Evolutionary conservation across 2,113 vertebrate genomes (phyloP).

Genomic region (Pedionomus torquatus): DNA sequence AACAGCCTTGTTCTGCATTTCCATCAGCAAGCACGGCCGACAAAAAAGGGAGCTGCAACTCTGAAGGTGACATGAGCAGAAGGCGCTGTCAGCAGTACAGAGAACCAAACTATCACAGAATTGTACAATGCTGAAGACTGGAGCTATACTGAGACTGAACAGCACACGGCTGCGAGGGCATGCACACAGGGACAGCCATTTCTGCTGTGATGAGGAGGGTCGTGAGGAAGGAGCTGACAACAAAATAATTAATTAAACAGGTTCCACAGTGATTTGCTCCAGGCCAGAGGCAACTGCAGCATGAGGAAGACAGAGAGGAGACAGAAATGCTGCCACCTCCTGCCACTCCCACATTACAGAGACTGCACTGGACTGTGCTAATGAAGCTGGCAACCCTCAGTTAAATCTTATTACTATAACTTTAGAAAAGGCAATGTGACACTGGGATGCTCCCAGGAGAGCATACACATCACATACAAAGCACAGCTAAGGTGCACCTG

Average conservation of each 20-base stretch:
- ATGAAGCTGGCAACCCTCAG: not conserved
- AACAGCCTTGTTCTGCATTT: not conserved
- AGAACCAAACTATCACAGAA: not conserved
- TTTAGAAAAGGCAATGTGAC: not conserved
- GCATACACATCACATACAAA: accelerated
- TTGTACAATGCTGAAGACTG: not conserved
- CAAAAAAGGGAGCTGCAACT: not conserved
- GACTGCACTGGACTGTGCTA: not conserved
- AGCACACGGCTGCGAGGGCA: not conserved
- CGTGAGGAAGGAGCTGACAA: not conserved
- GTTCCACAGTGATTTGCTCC: accelerated
- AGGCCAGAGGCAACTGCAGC: not conserved
- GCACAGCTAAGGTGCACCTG: not conserved
- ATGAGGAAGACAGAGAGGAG: not conserved
- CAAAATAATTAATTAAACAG: not conserved
- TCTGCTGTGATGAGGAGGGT: not conserved
- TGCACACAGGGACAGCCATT: accelerated
- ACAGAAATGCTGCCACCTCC: accelerated
- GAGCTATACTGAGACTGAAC: not conserved
- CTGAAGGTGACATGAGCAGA: not conserved
- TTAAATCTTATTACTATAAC: not conserved
- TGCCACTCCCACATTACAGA: not conserved
- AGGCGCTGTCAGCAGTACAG: not conserved
- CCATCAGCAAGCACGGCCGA: not conserved
- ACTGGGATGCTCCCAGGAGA: not conserved